Conservation (phyloP, 2,797 vertebrate species). For the Macropus fuliginosus region DNA sequence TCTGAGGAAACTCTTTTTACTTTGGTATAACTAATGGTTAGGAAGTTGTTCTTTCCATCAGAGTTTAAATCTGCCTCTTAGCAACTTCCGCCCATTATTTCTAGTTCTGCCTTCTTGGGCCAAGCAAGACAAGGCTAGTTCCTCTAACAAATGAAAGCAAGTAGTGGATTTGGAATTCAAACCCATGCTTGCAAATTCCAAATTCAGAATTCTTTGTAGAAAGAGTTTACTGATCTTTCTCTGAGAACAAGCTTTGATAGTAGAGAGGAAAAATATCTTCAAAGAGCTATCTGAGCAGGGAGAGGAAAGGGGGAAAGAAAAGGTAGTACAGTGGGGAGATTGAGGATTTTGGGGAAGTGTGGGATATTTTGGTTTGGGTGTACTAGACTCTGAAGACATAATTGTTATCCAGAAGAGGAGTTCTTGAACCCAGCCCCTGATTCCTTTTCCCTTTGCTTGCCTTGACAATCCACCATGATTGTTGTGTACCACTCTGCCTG, state of each 20-base stretch:
- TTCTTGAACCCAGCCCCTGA: neutral
- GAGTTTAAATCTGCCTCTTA: neutral
- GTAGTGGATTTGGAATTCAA: neutral
- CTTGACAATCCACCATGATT: neutral
- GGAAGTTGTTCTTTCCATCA: neutral
- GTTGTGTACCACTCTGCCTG: neutral
- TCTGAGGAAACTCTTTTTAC: neutral
- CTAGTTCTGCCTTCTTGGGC: neutral
- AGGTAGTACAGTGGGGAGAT: neutral
- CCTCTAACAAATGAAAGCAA: neutral
- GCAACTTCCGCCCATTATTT: neutral
- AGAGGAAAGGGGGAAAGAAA: neutral
- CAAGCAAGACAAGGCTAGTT: neutral
- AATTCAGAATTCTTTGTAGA: neutral
- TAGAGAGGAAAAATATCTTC: neutral
- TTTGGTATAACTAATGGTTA: neutral
- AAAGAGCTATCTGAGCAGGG: neutral
- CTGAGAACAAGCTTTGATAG: neutral
- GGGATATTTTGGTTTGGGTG: neutral
- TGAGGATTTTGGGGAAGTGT: neutral
- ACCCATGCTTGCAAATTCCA: neutral
- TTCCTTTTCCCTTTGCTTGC: neutral
- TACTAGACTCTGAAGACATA: neutral
- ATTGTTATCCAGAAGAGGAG: neutral
- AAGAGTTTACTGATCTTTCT: neutral